These are phyloP conservation scores for Diceros bicornis DNA, from an alignment of 2,797 vertebrate species.

Conservation along the genomic window DNA sequence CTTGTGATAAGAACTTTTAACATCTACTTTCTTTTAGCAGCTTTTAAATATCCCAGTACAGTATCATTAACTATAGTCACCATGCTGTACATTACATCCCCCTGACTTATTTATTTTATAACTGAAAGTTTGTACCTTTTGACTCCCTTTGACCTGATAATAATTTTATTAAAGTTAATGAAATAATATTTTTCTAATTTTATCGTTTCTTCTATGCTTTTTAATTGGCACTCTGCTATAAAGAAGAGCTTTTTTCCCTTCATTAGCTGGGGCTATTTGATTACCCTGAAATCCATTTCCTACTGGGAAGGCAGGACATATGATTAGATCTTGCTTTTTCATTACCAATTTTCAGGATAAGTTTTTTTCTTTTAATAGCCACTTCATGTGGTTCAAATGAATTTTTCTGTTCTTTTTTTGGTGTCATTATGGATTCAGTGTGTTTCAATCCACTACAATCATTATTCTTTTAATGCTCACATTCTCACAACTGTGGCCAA, in stretches of 20 bases:
- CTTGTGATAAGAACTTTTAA: not conserved
- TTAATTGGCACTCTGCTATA: not conserved
- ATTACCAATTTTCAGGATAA: conserved; percentile 21
- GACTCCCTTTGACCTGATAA: not conserved
- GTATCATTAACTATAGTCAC: not conserved
- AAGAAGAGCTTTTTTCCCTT: not conserved
- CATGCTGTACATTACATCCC: not conserved
- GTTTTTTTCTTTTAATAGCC: conserved; percentile 27
- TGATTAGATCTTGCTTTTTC: conserved; percentile 49
- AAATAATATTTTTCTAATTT: conserved; percentile 54
- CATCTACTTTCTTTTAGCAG: not conserved
- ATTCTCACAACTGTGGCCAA: not conserved
- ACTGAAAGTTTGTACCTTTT: not conserved
- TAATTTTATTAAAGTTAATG: conserved; percentile 59
- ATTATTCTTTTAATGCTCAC: not conserved
- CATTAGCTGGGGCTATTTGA: not conserved
- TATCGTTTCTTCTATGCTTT: conserved; percentile 16
- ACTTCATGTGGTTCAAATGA: conserved; percentile 7
- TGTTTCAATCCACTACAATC: not conserved
- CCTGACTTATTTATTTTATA: not conserved
- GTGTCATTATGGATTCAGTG: not conserved
- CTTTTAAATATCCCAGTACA: not conserved
- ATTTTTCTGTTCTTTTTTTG: conserved; percentile 5
- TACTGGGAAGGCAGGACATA: not conserved
- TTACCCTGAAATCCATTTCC: conserved; percentile 20